Evolutionary conservation across 2,113 vertebrate genomes (phyloP).

Genomic region (Chamaetylas fuelleborni): DNA sequence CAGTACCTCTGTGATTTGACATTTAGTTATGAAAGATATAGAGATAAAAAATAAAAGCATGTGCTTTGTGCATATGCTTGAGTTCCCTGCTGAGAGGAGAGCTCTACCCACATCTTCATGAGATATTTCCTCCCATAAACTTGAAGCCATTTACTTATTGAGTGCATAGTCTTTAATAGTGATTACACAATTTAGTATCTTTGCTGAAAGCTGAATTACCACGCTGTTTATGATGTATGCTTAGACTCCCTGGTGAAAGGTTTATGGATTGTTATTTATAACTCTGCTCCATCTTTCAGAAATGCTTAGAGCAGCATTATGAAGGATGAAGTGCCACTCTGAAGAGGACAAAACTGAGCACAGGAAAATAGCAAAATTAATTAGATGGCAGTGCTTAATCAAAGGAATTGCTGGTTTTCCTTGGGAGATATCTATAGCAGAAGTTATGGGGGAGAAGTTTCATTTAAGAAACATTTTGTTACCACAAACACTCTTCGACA

Average conservation of each 20-base stretch:
- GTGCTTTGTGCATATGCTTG: background rate
- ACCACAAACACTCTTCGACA: background rate
- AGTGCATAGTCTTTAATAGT: background rate
- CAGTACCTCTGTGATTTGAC: background rate
- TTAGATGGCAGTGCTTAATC: background rate
- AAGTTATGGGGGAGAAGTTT: background rate
- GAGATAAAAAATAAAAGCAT: background rate
- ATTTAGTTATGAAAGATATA: background rate
- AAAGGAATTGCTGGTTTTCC: background rate
- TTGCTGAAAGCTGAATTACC: background rate
- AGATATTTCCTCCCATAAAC: background rate
- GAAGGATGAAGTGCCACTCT: background rate
- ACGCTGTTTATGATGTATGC: background rate
- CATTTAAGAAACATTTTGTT: background rate
- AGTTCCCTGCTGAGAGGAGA: background rate
- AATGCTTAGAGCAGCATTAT: background rate
- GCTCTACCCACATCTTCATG: background rate
- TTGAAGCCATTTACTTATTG: background rate
- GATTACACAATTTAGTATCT: constrained; percentile 8
- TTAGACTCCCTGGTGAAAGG: background rate
- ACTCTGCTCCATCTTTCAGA: background rate
- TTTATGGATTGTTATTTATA: constrained; percentile 6
- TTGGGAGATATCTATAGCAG: background rate
- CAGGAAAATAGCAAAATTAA: background rate
- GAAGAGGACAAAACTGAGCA: background rate